phyloP scores from a whole-genome alignment of 1,140 invertebrate genomes.

The Drosophila azteca region DNA sequence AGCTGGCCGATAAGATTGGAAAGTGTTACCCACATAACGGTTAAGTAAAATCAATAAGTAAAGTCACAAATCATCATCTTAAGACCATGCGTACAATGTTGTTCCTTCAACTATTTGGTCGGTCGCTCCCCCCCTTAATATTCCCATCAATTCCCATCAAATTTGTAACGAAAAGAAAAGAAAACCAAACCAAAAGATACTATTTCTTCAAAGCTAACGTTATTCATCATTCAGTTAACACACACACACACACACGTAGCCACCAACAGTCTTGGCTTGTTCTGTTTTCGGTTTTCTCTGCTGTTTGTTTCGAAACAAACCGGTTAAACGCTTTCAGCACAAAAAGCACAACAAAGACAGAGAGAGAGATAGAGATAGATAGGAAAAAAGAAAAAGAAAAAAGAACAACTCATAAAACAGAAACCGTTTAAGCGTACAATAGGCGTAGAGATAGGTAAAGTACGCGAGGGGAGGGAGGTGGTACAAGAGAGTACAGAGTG shows the following conservation, averaged over 20 bases:
- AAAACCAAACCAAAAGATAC: conserved; percentile 24
- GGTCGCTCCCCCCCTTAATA: too few species aligned
- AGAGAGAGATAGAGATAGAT: conserved; percentile 1
- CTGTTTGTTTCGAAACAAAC: conserved; percentile 75
- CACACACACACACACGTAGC: conserved; percentile 3
- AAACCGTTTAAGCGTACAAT: conserved; percentile 73
- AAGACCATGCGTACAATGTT: too few species aligned
- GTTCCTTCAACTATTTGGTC: too few species aligned
- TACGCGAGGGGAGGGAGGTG: conserved; percentile 8
- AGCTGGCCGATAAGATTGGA: conserved; percentile 24
- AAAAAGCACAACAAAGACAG: conserved; percentile 36
- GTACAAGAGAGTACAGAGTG: not conserved
- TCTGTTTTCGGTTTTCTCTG: conserved; percentile 68
- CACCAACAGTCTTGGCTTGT: conserved; percentile 36
- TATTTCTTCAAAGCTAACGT: conserved; percentile 43
- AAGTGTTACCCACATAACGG: not conserved
- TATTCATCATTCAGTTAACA: conserved; percentile 49
- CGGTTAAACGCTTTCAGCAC: conserved; percentile 66
- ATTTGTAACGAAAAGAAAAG: not conserved
- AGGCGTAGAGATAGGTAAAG: conserved; percentile 48
- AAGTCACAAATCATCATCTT: too few species aligned
- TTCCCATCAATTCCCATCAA: conserved; percentile 8
- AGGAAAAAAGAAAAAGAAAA: conserved; percentile 1
- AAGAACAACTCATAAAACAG: conserved; percentile 42
- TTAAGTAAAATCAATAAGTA: too few species aligned